Percentiles rank a stretch among this genome's conserved stretches.
These are phyloP conservation scores for Raja brachyura DNA, from an alignment of 2,113 vertebrate species.

Conservation along the genomic window DNA sequence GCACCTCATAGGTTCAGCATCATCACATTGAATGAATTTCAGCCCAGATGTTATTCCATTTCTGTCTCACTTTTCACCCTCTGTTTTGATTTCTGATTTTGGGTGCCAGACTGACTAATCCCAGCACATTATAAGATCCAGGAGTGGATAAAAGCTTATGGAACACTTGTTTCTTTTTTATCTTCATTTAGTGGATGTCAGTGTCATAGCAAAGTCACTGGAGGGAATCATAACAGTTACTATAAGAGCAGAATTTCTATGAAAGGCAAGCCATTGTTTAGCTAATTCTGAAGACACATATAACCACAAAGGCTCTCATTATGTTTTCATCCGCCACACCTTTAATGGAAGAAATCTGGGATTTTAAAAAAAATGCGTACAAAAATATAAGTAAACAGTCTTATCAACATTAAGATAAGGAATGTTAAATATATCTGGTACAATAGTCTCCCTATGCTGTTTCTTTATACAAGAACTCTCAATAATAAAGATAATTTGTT, in stretches of 20 bases:
- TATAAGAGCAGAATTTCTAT: background rate
- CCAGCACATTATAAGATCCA: background rate
- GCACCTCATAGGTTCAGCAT: background rate
- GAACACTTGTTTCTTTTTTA: background rate
- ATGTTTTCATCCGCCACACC: background rate
- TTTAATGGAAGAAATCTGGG: background rate
- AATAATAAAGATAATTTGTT: constrained; percentile 9
- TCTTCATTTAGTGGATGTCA: background rate
- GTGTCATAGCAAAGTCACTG: background rate
- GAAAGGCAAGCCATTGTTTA: background rate
- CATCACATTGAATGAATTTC: background rate
- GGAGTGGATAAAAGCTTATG: background rate
- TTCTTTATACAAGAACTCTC: background rate
- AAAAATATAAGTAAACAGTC: background rate
- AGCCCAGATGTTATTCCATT: background rate
- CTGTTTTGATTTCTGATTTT: background rate
- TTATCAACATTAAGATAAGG: background rate
- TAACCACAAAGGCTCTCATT: background rate
- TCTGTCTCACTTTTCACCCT: background rate
- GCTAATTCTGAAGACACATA: background rate
- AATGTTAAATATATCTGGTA: background rate
- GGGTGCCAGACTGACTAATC: background rate
- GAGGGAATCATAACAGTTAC: background rate
- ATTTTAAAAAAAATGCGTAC: background rate
- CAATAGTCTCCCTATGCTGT: background rate